These are phyloP conservation scores for Uria aalge DNA, from an alignment of 2,113 vertebrate species.

Conservation along the genomic window DNA sequence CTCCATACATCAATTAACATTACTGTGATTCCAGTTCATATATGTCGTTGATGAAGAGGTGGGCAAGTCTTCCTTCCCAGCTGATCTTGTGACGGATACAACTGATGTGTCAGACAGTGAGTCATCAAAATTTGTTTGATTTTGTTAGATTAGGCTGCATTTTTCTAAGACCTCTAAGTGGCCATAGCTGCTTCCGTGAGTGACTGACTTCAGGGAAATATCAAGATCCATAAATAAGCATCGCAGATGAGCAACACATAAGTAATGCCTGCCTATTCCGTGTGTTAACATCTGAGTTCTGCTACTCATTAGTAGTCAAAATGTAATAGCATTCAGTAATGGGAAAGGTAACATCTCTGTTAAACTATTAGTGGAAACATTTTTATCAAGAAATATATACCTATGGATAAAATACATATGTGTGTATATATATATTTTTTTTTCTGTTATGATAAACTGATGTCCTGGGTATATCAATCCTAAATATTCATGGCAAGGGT, in stretches of 20 bases:
- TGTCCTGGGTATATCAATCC: background rate
- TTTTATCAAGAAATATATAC: background rate
- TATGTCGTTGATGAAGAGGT: background rate
- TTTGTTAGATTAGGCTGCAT: background rate
- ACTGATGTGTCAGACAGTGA: constrained; percentile 2
- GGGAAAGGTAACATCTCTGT: constrained; percentile 9
- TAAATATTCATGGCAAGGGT: background rate
- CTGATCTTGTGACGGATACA: background rate
- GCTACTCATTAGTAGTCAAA: background rate
- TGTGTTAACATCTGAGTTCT: background rate
- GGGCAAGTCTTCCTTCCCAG: background rate
- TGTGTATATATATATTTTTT: background rate
- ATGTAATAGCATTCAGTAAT: background rate
- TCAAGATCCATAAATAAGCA: constrained; percentile 18
- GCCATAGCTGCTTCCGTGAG: background rate
- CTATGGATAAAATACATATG: background rate
- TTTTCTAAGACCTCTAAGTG: background rate
- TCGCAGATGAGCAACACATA: background rate
- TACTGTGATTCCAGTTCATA: background rate
- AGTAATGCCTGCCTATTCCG: background rate
- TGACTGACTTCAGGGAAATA: background rate
- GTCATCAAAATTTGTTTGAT: background rate
- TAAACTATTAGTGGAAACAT: background rate
- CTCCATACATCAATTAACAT: background rate
- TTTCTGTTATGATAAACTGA: background rate